Base-by-base conservation (phyloP, 2,797 vertebrate species). In the Thripadectes ignobilis region DNA sequence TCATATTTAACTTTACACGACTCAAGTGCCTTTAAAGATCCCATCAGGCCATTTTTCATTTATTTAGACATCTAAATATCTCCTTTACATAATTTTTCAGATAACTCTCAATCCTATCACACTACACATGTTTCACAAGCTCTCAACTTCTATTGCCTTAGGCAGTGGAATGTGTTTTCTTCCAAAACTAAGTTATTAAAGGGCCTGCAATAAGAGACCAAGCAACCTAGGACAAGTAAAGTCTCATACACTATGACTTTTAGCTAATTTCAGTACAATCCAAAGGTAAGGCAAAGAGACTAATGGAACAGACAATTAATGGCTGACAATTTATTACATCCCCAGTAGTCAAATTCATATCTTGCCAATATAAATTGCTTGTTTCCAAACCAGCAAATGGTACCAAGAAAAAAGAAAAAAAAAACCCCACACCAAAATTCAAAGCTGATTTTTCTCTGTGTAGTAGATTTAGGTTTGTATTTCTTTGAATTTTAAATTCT, bases 401-500 rank as follows among this genome's bases (percentile, higher is more conserved):
- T 57, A 73, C 61, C 66, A 61, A 76, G 21, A 68, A 72, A 90
- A 77, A n/a, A 1, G 4, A 46, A n/a, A 36, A 39, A 52, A 30
- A 46, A 46, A 22, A 12, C 11, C 11, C 24, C 4, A 29, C 6
- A 15, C 17, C 18, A 30, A 68, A 67, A 89, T 19, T 87, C 24
- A 54, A 83, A 91, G 19, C 14, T 89, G 9, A 1, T 59, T 69
- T 63, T 69, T 24, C 22, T 83, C 30, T 51, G 3, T 57, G 52
- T 54, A 24, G 14, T 63, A 76, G 26, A 51, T 34, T 74, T 11
- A 24, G 4, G 45, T 49, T 89, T 65, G 8, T 59, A 89, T 71
- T 88, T 93, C 92, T 94, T 85, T 76, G 71, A 90, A 85, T 93
- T 87, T 77, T 91, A 88, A 79, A 91, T 95, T 92, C 49, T 59